Base-by-base conservation (phyloP, 2,888 invertebrate species). In the Carcina quercana region DNA sequence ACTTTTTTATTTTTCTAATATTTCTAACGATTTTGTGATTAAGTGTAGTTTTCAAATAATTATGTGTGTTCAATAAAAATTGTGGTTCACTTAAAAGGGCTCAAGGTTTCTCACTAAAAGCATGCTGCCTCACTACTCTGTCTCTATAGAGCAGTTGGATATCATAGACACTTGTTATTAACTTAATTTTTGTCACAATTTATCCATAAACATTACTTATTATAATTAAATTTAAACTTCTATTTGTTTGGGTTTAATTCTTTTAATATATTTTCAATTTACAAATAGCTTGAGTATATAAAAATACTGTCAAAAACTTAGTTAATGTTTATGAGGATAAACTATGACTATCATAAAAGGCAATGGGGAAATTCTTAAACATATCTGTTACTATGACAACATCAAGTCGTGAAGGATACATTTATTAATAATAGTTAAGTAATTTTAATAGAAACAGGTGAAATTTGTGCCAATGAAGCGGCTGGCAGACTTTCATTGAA, bases 381-480 rank as follows among this genome's bases (percentile, higher is more conserved):
- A 40, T 37, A 36, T 39, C 30, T 32, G 49, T 50, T 47, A 52
- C 54, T 51, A 59, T 50, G 43, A 70, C 68, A 61, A 71, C 69
- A 70, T 63, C 62, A 42, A 69, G 37, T 53, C 48, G 50, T 60
- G 53, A 55, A 56, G 64, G 63, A 60, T 53, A 65, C 53, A 60
- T 53, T 46, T 37, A 52, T 43, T 45, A 49, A 49, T 12, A 24
- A n/a, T 41, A 46, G 51, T 52, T 60, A 50, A 44, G 47, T 38
- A 38, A 25, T 35, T 54, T 54, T 45, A 53, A 39, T 40, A 52
- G 43, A 58, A 50, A 43, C 56, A 44, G 47, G 49, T 52, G 42
- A 45, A 48, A 48, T 45, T 42, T 37, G 36, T 26, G 43, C 51
- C 42, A 52, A 33, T 50, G 42, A 40, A 43, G 43, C 51, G 53